Conservation (phyloP, 2,113 vertebrate species). For the Empidonax traillii region DNA sequence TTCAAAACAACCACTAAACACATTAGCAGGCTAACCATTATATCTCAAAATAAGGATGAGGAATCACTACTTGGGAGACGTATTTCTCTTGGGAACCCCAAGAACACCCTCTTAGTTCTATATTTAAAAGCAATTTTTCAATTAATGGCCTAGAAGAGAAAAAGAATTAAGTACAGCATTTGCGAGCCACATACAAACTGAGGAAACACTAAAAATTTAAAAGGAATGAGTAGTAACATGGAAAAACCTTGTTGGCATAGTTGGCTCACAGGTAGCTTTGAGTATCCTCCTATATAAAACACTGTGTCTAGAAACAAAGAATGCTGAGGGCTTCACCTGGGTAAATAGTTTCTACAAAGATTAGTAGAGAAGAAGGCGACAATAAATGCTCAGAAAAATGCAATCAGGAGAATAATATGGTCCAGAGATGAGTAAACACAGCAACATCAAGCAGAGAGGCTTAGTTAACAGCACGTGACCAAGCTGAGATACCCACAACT, state of each 20-base stretch:
- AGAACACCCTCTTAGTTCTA: neutral
- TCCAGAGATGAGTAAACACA: neutral
- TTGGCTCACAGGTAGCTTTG: neutral
- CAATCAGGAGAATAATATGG: neutral
- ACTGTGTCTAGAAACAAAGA: neutral
- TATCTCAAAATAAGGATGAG: neutral
- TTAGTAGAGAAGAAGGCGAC: neutral
- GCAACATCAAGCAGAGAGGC: neutral
- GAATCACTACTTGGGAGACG: neutral
- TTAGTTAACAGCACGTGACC: neutral
- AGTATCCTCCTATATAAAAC: neutral
- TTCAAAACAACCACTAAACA: neutral
- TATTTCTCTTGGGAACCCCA: neutral
- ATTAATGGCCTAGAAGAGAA: neutral
- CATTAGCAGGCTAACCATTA: neutral
- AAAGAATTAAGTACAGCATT: neutral
- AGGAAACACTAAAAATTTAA: neutral
- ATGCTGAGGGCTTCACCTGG: neutral
- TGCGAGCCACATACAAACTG: neutral
- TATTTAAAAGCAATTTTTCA: neutral
- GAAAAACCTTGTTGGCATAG: neutral
- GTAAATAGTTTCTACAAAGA: neutral
- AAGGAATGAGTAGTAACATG: neutral
- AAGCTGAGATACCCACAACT: neutral
- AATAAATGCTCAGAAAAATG: neutral